Evolutionary conservation across 2,113 vertebrate genomes (phyloP), one percentile per base, ranked within the genome.

Genomic region (Otus sunia): DNA sequence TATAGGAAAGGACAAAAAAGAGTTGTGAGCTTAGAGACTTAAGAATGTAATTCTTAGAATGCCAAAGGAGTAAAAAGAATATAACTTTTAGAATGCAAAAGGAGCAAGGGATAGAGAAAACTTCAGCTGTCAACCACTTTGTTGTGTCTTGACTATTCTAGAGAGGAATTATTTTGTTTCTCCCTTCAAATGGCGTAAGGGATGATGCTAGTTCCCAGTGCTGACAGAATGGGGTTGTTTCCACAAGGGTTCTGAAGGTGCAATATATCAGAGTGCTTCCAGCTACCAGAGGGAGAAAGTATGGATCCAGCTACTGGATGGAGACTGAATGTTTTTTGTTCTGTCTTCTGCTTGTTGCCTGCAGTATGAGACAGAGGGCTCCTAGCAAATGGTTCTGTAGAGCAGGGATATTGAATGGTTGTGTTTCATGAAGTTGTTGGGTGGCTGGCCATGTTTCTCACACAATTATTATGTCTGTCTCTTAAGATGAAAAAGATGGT

Each of bases 401-500:
- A 50, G 37, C 45, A 62, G 13, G 30, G 19, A 4, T 53, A 13
- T 41, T 55, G 62, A 79, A 12, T 47, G 37, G 27, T 67, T 0
- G 1, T 6, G 29, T 66, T 81, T 11, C 2, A 0, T 30, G 53
- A n/a, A 41, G n/a, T 34, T 63, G 17, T 71, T 85, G 76, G 27
- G 71, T 86, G 22, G 14, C 11, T 82, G 27, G 27, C 43, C 27
- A 1, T 63, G 27, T 21, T 92, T 69, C 49, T 95, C 50, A 75
- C 27, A 32, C 55, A 37, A 6, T 90, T 76, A 36, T 23, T 89
- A 6, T 96, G 59, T 71, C 27, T 92, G 77, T 91, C 36, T 37
- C 62, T 80, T 79, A 64, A 99, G 99, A 99, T 98, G 99, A 99
- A 97, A 99, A 99, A 82, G 99, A 99, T 60, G 99, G 99, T n/a